Percentiles rank a stretch among this genome's conserved stretches.
Conservation (phyloP, 2,888 invertebrate genomes). For the Toxonevra muliebris region DNA sequence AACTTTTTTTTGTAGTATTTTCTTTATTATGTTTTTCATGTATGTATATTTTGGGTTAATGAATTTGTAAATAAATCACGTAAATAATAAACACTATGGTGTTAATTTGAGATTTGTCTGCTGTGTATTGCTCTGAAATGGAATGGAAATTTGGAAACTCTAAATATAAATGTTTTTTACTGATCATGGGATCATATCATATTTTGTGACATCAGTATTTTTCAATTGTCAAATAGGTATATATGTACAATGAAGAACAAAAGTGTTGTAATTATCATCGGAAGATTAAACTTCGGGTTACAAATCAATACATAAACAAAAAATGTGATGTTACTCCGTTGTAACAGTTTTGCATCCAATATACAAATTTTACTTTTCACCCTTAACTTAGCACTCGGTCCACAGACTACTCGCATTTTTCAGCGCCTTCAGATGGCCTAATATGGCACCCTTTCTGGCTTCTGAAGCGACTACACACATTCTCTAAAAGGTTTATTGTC, state of each 20-base stretch:
- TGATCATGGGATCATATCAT: background rate
- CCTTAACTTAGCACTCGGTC: too few relatives aligned
- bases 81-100: conserved; percentile 28
- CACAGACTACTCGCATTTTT: too few relatives aligned
- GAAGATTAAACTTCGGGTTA: too few relatives aligned
- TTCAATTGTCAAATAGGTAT: conserved; percentile 3
- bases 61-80: conserved; percentile 33
- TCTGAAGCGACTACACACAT: too few relatives aligned
- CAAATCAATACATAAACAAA: too few relatives aligned
- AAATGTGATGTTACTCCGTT: too few relatives aligned
- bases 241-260: background rate
- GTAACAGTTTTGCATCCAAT: too few relatives aligned
- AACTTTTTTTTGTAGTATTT: background rate
- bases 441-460: too few relatives aligned
- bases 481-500: too few relatives aligned
- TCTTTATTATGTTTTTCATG: background rate
- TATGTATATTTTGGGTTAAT: conserved; percentile 7
- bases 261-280: too few relatives aligned
- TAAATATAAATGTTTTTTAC: background rate
- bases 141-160: background rate
- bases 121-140: background rate
- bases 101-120: conserved; percentile 22
- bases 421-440: too few relatives aligned
- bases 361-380: too few relatives aligned
- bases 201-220: background rate